Evolutionary conservation across 2,888 invertebrate genomes (phyloP).

Genomic region (Trichopria drosophilae): DNA sequence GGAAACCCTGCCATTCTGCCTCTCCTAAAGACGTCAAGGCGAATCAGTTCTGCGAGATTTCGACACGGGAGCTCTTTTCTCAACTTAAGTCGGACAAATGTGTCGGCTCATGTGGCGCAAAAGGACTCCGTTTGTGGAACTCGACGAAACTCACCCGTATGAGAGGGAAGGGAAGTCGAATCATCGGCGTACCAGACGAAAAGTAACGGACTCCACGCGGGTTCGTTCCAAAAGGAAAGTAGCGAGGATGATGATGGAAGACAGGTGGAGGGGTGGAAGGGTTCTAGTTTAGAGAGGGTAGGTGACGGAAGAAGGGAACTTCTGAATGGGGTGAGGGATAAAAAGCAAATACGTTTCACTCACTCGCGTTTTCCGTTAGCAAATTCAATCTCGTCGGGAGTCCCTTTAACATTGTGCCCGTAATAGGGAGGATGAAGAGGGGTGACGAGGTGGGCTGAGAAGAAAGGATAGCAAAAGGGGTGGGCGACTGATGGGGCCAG

Average conservation of each 20-base stretch:
- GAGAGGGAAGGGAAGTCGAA: no score
- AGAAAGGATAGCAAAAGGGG: constrained; percentile 33
- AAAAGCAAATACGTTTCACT: constrained; percentile 58
- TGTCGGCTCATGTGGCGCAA: constrained; percentile 41
- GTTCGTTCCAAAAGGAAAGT: constrained; percentile 11
- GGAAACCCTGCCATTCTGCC: no score
- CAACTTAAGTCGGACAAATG: constrained; percentile 47
- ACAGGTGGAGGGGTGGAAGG: constrained; percentile 41
- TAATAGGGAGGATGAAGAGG: constrained; percentile 56
- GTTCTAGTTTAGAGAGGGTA: no score
- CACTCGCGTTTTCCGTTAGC: constrained; percentile 57
- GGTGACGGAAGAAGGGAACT: no score
- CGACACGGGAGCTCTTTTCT: constrained; percentile 40
- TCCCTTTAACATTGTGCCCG: constrained; percentile 56
- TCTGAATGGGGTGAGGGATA: constrained; percentile 54
- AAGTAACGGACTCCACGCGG: no score
- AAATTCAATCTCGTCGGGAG: constrained; percentile 57
- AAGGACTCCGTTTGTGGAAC: no score
- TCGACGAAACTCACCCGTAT: no score
- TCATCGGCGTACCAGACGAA: no score
- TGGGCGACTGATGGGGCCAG: no score
- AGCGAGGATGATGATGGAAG: constrained; percentile 31
- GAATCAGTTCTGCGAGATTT: constrained; percentile 43
- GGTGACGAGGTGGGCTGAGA: constrained; percentile 43
- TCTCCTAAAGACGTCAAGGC: no score